Percentiles rank a stretch among this genome's conserved stretches.
Conservation (phyloP, 2,888 invertebrate species). For the Camptogramma bilineatum region DNA sequence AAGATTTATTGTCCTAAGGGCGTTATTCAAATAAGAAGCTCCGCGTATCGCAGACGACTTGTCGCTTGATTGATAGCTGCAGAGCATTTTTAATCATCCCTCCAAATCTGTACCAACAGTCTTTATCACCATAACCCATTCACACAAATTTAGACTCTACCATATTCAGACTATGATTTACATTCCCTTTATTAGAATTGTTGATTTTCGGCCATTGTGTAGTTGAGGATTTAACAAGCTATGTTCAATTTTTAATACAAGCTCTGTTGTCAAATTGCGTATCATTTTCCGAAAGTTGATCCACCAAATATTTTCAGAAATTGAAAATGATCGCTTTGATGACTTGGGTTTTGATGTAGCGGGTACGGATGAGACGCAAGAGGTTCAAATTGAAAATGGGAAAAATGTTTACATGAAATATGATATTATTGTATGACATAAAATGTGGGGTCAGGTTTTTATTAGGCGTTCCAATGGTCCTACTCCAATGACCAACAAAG, state of each 20-base stretch:
- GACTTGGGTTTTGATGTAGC: not conserved
- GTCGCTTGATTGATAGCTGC: constrained; percentile 78
- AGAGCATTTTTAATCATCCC: constrained; percentile 79
- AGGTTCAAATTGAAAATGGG: too few relatives aligned
- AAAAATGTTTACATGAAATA: too few relatives aligned
- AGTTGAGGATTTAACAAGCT: constrained; percentile 30
- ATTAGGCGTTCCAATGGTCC: too few relatives aligned
- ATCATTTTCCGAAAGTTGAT: constrained; percentile 48
- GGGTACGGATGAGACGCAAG: not conserved
- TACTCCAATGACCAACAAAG: too few relatives aligned
- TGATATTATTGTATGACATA: too few relatives aligned
- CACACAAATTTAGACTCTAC: constrained; percentile 39
- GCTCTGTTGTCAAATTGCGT: constrained; percentile 61
- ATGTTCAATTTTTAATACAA: constrained; percentile 58
- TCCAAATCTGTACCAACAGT: constrained; percentile 39
- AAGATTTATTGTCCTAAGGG: constrained; percentile 44
- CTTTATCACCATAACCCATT: constrained; percentile 30
- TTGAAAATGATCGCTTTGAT: not conserved
- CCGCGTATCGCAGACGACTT: constrained; percentile 68
- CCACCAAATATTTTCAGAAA: constrained; percentile 39
- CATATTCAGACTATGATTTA: accelerated
- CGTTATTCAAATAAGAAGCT: constrained; percentile 78
- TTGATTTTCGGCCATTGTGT: constrained; percentile 19
- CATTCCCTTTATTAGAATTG: constrained; percentile 6
- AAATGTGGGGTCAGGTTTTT: too few relatives aligned